These are phyloP conservation scores for Potorous gilbertii DNA, from an alignment of 2,797 vertebrate genomes.

Conservation along the genomic window DNA sequence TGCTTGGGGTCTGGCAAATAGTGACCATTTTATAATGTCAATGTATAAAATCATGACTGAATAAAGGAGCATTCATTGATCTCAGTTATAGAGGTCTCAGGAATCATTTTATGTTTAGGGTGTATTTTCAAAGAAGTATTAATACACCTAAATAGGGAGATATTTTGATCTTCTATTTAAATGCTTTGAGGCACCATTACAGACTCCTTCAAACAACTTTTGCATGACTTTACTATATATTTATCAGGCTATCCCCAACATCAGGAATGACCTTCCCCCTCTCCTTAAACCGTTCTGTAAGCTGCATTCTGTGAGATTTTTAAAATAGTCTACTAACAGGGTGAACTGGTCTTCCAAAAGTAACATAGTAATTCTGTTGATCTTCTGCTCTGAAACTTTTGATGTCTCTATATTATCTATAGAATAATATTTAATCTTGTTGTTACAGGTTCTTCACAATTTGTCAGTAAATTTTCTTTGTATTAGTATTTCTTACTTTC, in stretches of 20 bases:
- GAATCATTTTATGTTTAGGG: background rate
- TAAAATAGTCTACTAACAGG: background rate
- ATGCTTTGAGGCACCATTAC: background rate
- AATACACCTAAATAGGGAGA: background rate
- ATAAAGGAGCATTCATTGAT: background rate
- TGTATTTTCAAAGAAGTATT: background rate
- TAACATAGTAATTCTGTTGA: background rate
- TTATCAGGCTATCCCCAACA: background rate
- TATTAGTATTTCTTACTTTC: background rate
- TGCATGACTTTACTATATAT: background rate
- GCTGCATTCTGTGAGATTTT: background rate
- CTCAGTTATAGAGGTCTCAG: background rate
- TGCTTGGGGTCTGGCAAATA: constrained; percentile 1
- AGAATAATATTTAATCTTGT: background rate
- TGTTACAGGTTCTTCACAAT: background rate
- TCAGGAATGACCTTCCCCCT: background rate
- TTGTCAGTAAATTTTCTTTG: background rate
- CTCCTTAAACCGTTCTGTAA: background rate
- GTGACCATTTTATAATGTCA: constrained; percentile 1
- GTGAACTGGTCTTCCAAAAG: background rate
- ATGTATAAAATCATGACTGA: background rate
- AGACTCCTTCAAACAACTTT: background rate
- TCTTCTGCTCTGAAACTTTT: background rate
- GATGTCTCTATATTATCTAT: background rate
- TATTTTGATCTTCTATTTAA: background rate